phyloP scores from a whole-genome alignment of 2,113 vertebrate genomes.

The Kryptolebias marmoratus region DNA sequence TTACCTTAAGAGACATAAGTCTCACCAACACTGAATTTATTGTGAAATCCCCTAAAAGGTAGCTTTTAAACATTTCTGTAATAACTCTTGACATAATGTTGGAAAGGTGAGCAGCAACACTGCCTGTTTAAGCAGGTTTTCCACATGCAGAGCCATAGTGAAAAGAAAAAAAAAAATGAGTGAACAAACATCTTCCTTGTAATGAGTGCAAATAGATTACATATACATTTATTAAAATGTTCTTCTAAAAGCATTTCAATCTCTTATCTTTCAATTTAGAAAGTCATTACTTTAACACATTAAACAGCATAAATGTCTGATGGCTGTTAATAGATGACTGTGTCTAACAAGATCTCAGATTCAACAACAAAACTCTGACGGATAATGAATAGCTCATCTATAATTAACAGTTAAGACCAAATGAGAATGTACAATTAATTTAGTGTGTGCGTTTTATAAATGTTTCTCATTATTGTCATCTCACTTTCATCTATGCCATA shows the following conservation, averaged over 20 bases:
- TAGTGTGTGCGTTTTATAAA: constrained; percentile 67
- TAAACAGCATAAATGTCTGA: constrained; percentile 4
- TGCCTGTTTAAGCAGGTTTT: constrained; percentile 13
- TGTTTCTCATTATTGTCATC: constrained; percentile 52
- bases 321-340: neutral
- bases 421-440: constrained; percentile 55
- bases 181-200: neutral
- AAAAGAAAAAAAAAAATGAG: constrained; percentile 14
- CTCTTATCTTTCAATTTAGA: neutral
- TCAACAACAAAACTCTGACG: constrained; percentile 27
- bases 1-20: constrained; percentile 44
- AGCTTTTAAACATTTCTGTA: constrained; percentile 36
- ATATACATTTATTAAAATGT: constrained; percentile 10
- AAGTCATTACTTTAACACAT: neutral
- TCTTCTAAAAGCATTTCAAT: neutral
- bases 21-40: constrained; percentile 41
- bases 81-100: constrained; percentile 1
- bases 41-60: constrained; percentile 19
- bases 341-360: constrained; percentile 17
- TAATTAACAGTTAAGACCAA: constrained; percentile 59
- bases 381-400: constrained; percentile 56
- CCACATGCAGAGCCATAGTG: constrained; percentile 31
- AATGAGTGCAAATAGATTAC: neutral
- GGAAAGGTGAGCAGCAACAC: constrained; percentile 21
- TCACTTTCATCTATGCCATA: constrained; percentile 49